phyloP scores from a whole-genome alignment of 2,888 invertebrate species.

The Dendrolimus pini region DNA sequence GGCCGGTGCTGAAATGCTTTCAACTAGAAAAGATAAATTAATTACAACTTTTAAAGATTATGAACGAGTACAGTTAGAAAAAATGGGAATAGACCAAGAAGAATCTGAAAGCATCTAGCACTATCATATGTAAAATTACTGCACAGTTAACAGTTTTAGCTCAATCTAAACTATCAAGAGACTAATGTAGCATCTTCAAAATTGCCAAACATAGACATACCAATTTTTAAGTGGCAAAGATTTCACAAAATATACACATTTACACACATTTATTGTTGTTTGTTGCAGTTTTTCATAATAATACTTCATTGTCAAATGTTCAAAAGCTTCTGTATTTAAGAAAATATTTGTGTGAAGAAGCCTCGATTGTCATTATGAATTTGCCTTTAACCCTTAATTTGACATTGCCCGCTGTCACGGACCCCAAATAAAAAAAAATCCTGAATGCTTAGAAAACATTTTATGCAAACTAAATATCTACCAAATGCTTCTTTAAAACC shows the following conservation, averaged over 20 bases:
- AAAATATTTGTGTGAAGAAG: conserved; percentile 8
- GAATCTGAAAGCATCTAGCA: neutral
- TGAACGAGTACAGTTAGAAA: conserved; percentile 2
- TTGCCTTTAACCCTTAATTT: conserved; percentile 7
- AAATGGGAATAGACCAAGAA: neutral
- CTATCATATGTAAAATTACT: neutral
- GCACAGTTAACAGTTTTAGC: too few relatives aligned
- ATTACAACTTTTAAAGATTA: conserved; percentile 2
- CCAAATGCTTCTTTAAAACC: conserved; percentile 2
- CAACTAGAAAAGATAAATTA: neutral
- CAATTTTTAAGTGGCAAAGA: conserved; percentile 1
- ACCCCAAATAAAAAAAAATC: conserved; percentile 1
- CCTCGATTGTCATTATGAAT: conserved; percentile 5
- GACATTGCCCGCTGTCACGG: too few relatives aligned
- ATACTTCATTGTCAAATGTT: conserved; percentile 1
- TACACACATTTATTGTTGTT: neutral
- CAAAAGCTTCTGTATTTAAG: conserved; percentile 14
- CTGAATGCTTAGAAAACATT: conserved; percentile 1
- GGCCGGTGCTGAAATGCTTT: conserved; percentile 1
- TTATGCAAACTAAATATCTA: conserved; percentile 2
- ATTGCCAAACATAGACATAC: neutral
- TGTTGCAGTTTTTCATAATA: neutral
- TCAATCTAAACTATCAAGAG: too few relatives aligned
- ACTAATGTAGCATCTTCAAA: too few relatives aligned
- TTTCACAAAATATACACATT: neutral